These are phyloP conservation scores for Megaleporinus macrocephalus DNA, from an alignment of 2,113 vertebrate genomes.

Conservation along the genomic window DNA sequence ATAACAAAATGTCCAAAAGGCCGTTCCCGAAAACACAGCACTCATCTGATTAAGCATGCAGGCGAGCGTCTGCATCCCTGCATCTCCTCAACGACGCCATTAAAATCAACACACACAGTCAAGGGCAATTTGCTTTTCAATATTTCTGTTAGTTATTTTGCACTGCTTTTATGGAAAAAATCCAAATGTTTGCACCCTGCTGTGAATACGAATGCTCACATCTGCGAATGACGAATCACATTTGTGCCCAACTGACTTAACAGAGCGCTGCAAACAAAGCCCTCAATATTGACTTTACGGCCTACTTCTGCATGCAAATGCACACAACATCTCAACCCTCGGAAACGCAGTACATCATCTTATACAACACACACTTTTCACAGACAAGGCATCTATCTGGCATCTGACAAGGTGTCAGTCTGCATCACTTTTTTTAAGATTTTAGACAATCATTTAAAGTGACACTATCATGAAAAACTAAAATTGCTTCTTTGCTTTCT, in stretches of 20 bases:
- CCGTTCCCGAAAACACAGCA: constrained; percentile 4
- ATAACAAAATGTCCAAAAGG: not conserved
- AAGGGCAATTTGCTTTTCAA: not conserved
- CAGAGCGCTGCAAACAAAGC: not conserved
- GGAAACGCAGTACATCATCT: not conserved
- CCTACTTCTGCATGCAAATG: not conserved
- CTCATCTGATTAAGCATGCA: not conserved
- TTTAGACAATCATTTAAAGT: too few species aligned
- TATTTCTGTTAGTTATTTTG: constrained; percentile 1
- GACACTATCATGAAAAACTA: too few species aligned
- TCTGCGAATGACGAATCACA: not conserved
- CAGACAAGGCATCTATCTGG: too few species aligned
- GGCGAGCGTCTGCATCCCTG: not conserved
- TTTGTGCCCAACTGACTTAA: not conserved
- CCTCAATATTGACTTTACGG: not conserved
- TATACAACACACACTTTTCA: too few species aligned
- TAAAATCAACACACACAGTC: constrained; percentile 29
- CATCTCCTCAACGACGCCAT: not conserved
- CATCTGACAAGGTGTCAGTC: too few species aligned
- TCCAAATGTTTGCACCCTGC: constrained; percentile 7
- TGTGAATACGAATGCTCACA: not conserved
- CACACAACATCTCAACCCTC: not conserved
- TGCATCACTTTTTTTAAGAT: too few species aligned
- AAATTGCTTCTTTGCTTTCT: too few species aligned
- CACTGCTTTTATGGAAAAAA: constrained; percentile 8